phyloP scores from a whole-genome alignment of 2,113 vertebrate genomes.

The Anolis carolinensis region DNA sequence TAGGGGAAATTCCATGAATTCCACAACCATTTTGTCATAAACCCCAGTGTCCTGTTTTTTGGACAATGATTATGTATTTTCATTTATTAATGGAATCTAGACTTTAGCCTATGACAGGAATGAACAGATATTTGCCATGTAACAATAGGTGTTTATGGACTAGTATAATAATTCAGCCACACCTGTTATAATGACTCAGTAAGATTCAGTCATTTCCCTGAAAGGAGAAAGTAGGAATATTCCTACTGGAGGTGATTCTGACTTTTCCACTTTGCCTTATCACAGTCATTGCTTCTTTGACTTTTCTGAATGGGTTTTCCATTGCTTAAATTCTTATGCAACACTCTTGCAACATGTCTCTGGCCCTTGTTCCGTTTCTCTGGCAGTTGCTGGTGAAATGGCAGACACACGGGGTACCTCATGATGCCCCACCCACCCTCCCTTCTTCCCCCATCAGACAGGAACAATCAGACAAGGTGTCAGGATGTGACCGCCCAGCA shows the following conservation, averaged over 20 bases:
- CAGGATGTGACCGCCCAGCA: no score
- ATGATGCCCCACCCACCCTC: no score
- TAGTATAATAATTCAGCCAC: neutral
- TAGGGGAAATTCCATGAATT: neutral
- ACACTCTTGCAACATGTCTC: neutral
- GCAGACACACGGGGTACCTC: no score
- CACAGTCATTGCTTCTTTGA: neutral
- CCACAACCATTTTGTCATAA: neutral
- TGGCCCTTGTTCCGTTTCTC: no score
- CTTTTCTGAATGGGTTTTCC: neutral
- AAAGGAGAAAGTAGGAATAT: neutral
- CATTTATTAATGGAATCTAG: neutral
- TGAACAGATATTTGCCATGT: neutral
- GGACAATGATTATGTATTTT: neutral
- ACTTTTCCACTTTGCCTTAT: neutral
- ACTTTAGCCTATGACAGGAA: neutral
- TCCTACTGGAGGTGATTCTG: neutral
- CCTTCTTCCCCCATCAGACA: no score
- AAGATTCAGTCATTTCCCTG: conserved; percentile 12
- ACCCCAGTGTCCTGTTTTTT: neutral
- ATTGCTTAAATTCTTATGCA: neutral
- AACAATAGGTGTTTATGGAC: neutral
- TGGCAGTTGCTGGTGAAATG: no score
- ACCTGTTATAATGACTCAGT: conserved; percentile 13
- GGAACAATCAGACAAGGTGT: no score